phyloP scores from a whole-genome alignment of 1,140 invertebrate species.

The Leptinotarsa undecemlineata region DNA sequence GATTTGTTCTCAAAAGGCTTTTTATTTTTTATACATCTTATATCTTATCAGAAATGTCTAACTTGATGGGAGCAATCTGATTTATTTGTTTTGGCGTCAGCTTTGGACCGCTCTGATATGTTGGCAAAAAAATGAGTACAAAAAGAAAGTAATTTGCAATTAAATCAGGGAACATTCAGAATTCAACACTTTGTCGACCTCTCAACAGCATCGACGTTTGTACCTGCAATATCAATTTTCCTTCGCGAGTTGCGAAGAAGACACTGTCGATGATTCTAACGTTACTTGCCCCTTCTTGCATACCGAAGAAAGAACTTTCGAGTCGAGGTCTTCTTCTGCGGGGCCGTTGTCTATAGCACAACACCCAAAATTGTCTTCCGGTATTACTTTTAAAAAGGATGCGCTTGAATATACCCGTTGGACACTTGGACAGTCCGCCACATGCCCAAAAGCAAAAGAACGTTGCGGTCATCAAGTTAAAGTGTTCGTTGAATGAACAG shows the following conservation, averaged over 20 bases:
- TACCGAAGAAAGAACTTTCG: slow-evolving; percentile 38
- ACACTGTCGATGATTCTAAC: slow-evolving; percentile 30
- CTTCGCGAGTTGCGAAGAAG: slow-evolving; percentile 9
- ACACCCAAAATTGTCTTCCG: slow-evolving; percentile 41
- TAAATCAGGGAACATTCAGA: not conserved
- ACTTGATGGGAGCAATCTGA: too few relatives aligned
- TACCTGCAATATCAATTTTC: not conserved
- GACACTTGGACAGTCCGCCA: slow-evolving; percentile 42
- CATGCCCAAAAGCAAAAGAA: slow-evolving; percentile 23
- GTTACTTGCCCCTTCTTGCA: slow-evolving; percentile 42
- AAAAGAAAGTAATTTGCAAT: too few relatives aligned
- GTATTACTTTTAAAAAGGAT: slow-evolving; percentile 45
- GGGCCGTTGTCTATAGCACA: not conserved
- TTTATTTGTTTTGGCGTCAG: too few relatives aligned
- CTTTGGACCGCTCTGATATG: too few relatives aligned
- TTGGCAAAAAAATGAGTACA: too few relatives aligned
- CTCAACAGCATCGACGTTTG: not conserved
- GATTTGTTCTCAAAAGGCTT: too few relatives aligned
- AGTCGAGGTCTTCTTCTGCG: slow-evolving; percentile 20
- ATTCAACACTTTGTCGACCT: slow-evolving; percentile 1
- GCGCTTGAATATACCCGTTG: slow-evolving; percentile 35
- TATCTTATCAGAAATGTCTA: too few relatives aligned
- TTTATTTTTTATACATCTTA: too few relatives aligned
- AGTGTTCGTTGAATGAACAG: slow-evolving; percentile 3
- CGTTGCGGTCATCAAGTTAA: not conserved